Evolutionary conservation across 1,140 invertebrate species (phyloP).

Genomic region (Zaprionus davidi): DNA sequence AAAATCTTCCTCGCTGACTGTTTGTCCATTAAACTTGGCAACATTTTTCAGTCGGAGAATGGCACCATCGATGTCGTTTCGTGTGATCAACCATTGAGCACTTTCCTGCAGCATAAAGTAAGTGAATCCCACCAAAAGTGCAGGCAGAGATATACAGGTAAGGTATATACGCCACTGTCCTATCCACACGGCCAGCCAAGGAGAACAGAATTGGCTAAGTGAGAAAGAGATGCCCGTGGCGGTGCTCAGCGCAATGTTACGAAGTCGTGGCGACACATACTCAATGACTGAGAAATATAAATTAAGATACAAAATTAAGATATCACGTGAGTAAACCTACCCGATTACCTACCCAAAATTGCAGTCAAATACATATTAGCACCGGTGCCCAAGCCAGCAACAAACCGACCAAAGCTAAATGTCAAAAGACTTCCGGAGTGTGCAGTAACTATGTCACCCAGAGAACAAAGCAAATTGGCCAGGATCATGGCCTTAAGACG

Average conservation of each 20-base stretch:
- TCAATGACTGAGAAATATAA: constrained; percentile 84
- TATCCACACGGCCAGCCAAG: constrained; percentile 85
- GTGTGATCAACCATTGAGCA: constrained; percentile 87
- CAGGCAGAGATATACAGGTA: constrained; percentile 85
- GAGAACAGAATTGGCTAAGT: constrained; percentile 85
- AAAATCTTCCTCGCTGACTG: constrained; percentile 84
- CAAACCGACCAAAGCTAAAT: constrained; percentile 85
- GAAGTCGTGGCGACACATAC: constrained; percentile 85
- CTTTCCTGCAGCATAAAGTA: constrained; percentile 86
- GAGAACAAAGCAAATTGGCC: constrained; percentile 85
- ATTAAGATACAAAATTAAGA: too few species aligned
- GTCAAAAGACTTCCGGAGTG: constrained; percentile 82
- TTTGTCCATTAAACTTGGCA: constrained; percentile 85
- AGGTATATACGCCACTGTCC: constrained; percentile 85
- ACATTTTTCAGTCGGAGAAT: constrained; percentile 85
- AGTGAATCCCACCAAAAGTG: constrained; percentile 83
- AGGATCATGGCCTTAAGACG: constrained; percentile 85
- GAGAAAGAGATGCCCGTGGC: constrained; percentile 86
- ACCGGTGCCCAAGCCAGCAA: constrained; percentile 86
- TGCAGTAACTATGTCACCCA: constrained; percentile 85
- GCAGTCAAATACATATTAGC: constrained; percentile 87
- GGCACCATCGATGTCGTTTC: constrained; percentile 85
- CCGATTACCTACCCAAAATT: constrained; percentile 85
- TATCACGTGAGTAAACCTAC: neutral
- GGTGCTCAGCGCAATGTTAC: constrained; percentile 86